These are phyloP conservation scores for Drosophila malerkotliana DNA, from an alignment of 1,140 invertebrate species.

Conservation along the genomic window DNA sequence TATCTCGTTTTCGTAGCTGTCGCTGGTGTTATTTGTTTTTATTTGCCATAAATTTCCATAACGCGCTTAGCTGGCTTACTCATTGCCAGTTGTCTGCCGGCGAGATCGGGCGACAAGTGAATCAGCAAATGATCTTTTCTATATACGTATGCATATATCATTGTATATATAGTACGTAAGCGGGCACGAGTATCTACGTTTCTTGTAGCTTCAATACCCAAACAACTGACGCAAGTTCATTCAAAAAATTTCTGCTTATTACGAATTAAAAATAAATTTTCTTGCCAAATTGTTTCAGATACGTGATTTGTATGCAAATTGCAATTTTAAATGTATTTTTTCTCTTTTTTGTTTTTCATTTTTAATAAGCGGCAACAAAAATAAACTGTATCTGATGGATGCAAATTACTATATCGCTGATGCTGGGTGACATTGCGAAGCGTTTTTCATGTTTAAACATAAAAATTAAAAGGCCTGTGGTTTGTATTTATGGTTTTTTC, in stretches of 20 bases:
- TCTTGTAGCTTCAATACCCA: conserved; percentile 16
- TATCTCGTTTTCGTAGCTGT: conserved; percentile 44
- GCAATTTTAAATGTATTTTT: conserved; percentile 28
- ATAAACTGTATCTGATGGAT: conserved; percentile 67
- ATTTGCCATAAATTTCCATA: conserved; percentile 71
- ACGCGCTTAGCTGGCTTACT: conserved; percentile 51
- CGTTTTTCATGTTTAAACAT: conserved; percentile 52
- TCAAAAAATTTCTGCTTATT: conserved; percentile 47
- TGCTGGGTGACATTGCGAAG: conserved; percentile 48
- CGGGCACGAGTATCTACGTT: conserved; percentile 24
- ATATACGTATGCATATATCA: background rate
- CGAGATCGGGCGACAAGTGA: conserved; percentile 52
- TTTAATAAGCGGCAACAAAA: conserved; percentile 41
- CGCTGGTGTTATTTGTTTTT: conserved; percentile 37
- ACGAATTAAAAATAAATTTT: conserved; percentile 37
- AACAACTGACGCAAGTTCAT: conserved; percentile 70
- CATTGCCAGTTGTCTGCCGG: conserved; percentile 38
- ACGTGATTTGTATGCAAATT: conserved; percentile 73
- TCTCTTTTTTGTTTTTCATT: conserved; percentile 6
- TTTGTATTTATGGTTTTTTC: conserved; percentile 53
- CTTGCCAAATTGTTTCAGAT: conserved; percentile 53
- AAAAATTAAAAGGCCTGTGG: conserved; percentile 69
- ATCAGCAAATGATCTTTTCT: conserved; percentile 49
- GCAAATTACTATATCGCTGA: conserved; percentile 49
- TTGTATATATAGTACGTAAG: conserved; percentile 9